Conservation (phyloP, 2,113 vertebrate species). For the Aleadryas rufinucha region DNA sequence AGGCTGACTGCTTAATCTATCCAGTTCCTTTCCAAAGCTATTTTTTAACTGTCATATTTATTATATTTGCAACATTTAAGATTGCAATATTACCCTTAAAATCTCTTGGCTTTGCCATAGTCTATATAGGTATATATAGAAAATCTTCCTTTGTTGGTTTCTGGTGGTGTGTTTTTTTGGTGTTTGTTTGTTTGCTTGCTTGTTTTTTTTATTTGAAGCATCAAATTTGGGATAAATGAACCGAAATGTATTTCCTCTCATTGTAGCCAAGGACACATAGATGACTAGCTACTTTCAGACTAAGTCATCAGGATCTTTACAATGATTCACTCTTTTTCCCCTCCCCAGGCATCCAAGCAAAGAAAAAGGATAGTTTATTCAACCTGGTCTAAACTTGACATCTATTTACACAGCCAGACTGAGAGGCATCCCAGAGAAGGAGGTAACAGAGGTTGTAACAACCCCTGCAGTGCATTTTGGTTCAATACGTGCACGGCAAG, state of each 20-base stretch:
- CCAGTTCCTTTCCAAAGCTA: background rate
- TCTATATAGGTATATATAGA: too few species aligned
- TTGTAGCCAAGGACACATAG: background rate
- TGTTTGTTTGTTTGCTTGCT: background rate
- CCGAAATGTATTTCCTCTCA: background rate
- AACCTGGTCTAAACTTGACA: background rate
- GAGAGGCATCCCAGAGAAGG: background rate
- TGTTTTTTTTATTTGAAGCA: background rate
- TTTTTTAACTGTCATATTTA: background rate
- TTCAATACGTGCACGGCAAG: background rate
- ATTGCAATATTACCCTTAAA: background rate
- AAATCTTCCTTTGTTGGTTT: background rate
- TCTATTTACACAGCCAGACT: background rate
- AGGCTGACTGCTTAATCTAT: background rate
- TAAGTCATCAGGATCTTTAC: background rate
- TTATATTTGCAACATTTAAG: background rate
- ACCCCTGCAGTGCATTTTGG: background rate
- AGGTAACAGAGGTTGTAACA: background rate
- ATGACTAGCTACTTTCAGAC: background rate
- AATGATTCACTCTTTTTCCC: background rate
- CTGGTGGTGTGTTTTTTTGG: background rate
- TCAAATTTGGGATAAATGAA: background rate
- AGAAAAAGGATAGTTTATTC: background rate
- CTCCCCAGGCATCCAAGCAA: background rate
- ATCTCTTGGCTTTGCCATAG: background rate